Percentiles rank a stretch among this genome's conserved stretches.
phyloP scores from a whole-genome alignment of 2,888 invertebrate species.

The Diadromus collaris region DNA sequence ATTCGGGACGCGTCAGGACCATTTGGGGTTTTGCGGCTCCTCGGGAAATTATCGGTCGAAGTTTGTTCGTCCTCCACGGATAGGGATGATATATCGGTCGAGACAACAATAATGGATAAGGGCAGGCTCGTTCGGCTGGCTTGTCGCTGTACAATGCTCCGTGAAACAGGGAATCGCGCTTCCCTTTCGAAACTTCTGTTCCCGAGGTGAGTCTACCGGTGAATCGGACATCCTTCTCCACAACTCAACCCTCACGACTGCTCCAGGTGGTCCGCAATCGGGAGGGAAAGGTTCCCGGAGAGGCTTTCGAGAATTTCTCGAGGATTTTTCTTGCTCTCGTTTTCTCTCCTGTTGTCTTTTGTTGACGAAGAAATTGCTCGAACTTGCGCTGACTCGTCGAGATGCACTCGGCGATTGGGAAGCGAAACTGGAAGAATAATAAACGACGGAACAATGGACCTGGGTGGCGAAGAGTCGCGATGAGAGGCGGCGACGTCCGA shows the following conservation, averaged over 20 bases:
- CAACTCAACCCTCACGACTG: slow-evolving; percentile 23
- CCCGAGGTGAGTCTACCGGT: slow-evolving; percentile 61
- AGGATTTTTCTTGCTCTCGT: background rate
- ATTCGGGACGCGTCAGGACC: slow-evolving; percentile 61
- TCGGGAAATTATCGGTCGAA: slow-evolving; percentile 72
- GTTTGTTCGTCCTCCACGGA: slow-evolving; percentile 66
- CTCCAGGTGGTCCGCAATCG: slow-evolving; percentile 1
- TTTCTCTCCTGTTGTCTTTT: background rate
- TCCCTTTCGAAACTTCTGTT: slow-evolving; percentile 69
- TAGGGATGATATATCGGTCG: slow-evolving; percentile 70
- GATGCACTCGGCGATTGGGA: slow-evolving; percentile 40
- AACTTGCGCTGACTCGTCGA: slow-evolving; percentile 16
- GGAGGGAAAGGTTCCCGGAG: background rate
- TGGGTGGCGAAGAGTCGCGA: slow-evolving; percentile 61
- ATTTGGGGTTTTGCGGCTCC: slow-evolving; percentile 65
- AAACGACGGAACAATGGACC: slow-evolving; percentile 55
- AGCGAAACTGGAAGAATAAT: slow-evolving; percentile 67
- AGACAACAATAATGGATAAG: slow-evolving; percentile 70
- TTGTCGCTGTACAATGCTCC: slow-evolving; percentile 61
- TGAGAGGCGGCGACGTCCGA: slow-evolving; percentile 5
- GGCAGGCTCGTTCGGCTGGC: slow-evolving; percentile 24
- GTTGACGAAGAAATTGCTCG: slow-evolving; percentile 1
- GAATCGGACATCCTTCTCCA: slow-evolving; percentile 19
- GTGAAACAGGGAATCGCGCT: slow-evolving; percentile 50
- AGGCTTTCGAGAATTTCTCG: background rate